Percentiles rank a stretch among this genome's conserved stretches.
Evolutionary conservation across 2,888 invertebrate genomes (phyloP).

Genomic region (Bellardia pandia): DNA sequence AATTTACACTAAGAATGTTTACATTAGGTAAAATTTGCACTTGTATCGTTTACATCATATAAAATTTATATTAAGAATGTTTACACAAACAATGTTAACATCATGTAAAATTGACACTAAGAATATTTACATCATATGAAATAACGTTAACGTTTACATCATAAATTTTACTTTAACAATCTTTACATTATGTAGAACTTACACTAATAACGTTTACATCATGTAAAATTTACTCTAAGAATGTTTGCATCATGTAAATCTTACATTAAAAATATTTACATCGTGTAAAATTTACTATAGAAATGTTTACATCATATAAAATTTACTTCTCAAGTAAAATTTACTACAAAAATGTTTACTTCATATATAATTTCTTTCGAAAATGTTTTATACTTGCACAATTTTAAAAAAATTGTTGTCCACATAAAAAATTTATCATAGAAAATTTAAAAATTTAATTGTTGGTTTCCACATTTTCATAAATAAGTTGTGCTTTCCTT

Average conservation of each 20-base stretch:
- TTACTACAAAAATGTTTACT: too few relatives aligned
- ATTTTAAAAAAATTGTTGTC: neutral
- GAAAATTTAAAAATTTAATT: too few relatives aligned
- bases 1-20: neutral
- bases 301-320: too few relatives aligned
- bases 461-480: neutral
- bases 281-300: too few relatives aligned
- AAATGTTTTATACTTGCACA: too few relatives aligned
- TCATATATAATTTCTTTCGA: too few relatives aligned
- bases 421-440: neutral
- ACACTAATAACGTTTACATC: neutral
- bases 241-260: too few relatives aligned
- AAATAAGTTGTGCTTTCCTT: constrained; percentile 19
- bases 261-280: too few relatives aligned
- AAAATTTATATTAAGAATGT: too few relatives aligned
- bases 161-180: neutral
- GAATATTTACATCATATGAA: neutral
- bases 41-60: neutral
- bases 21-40: neutral
- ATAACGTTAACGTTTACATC: neutral
- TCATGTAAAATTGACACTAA: neutral
- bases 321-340: too few relatives aligned
- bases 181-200: neutral
- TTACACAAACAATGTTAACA: neutral
- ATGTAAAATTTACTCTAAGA: too few relatives aligned